A percentile compares a stretch with the other conserved stretches of the same genome.
Conservation (phyloP, 2,113 vertebrate genomes). For the Gulo gulo region DNA sequence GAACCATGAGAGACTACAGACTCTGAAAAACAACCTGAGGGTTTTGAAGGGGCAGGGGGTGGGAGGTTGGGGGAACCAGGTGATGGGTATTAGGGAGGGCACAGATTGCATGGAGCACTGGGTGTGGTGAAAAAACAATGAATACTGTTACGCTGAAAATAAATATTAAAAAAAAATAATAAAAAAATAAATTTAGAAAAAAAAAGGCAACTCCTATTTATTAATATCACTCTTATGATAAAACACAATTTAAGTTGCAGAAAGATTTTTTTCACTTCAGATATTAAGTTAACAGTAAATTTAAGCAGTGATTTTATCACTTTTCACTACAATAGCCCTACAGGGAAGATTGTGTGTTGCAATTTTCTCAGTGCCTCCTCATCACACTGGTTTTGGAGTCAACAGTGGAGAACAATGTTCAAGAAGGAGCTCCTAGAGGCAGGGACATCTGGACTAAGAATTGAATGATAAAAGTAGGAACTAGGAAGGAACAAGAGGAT, state of each 20-base stretch:
- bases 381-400: not conserved
- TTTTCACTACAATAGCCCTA: not conserved
- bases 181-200: too few relatives aligned
- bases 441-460: not conserved
- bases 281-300: not conserved
- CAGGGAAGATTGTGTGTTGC: not conserved
- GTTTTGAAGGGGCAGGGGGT: too few relatives aligned
- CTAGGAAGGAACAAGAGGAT: not conserved
- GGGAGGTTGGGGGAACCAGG: too few relatives aligned
- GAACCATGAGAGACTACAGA: too few relatives aligned
- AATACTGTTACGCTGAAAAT: too few relatives aligned
- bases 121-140: too few relatives aligned
- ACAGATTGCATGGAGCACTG: too few relatives aligned
- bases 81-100: too few relatives aligned
- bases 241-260: not conserved
- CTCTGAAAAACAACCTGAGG: too few relatives aligned
- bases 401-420: not conserved
- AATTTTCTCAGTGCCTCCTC: not conserved
- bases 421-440: not conserved
- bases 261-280: not conserved
- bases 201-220: not conserved
- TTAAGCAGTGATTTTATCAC: not conserved
- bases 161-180: too few relatives aligned
- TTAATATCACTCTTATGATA: not conserved
- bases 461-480: not conserved